A percentile compares a stretch with the other conserved stretches of the same genome.
Conservation (phyloP, 37 sponge, comb jelly and placozoan species). For the Hexactinellida sp. region DNA sequence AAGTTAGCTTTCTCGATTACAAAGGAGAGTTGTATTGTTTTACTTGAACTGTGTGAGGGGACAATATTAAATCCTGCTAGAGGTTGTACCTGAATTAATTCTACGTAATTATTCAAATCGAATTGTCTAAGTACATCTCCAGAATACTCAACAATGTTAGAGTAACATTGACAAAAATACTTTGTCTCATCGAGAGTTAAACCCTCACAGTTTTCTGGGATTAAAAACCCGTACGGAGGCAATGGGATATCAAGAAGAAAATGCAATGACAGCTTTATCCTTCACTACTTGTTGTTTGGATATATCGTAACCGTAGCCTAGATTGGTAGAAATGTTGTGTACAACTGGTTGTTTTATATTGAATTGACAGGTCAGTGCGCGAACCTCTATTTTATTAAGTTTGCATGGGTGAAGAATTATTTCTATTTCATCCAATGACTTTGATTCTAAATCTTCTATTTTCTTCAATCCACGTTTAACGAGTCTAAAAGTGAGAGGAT, state of each 20-base stretch:
- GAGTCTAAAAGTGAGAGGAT: neutral
- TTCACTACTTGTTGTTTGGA: neutral
- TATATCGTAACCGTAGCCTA: neutral
- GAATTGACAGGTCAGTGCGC: neutral
- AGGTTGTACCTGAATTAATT: neutral
- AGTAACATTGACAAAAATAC: neutral
- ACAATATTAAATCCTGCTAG: neutral
- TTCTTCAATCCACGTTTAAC: neutral
- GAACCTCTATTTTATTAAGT: neutral
- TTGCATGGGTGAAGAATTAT: neutral
- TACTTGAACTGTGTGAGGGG: neutral
- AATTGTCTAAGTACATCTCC: neutral
- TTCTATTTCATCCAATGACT: neutral
- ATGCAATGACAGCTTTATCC: neutral
- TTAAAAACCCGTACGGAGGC: neutral
- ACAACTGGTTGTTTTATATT: neutral
- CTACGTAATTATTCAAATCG: neutral
- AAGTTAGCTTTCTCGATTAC: neutral
- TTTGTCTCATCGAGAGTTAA: neutral
- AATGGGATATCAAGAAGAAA: neutral
- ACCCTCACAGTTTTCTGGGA: neutral
- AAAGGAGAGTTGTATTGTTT: neutral
- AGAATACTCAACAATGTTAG: neutral
- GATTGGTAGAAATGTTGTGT: neutral
- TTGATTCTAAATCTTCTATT: neutral